Evolutionary conservation across 1,140 invertebrate genomes (phyloP).

Genomic region (Drosophila setifemur): DNA sequence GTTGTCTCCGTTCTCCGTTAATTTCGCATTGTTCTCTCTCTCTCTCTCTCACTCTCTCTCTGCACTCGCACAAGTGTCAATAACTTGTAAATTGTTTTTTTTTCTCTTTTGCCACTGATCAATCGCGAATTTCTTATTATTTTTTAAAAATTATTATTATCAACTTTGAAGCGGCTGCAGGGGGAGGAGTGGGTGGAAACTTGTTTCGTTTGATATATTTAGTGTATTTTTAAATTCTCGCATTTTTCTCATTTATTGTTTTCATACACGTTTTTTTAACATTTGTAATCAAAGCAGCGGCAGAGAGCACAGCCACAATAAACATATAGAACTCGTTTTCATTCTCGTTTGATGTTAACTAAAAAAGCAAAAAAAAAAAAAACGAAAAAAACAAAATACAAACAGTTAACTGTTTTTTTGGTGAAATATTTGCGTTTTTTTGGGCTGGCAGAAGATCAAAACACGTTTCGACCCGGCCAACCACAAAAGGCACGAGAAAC

Average conservation of each 20-base stretch:
- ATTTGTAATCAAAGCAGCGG: conserved; percentile 41
- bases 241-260: conserved; percentile 33
- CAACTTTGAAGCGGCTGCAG: conserved; percentile 5
- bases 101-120: neutral
- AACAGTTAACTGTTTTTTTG: conserved; percentile 73
- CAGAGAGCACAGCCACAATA: conserved; percentile 42
- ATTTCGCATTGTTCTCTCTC: conserved; percentile 5
- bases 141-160: conserved; percentile 39
- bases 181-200: conserved; percentile 45
- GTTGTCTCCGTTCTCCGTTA: neutral
- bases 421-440: conserved; percentile 39
- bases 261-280: conserved; percentile 66
- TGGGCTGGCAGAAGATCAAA: conserved; percentile 35
- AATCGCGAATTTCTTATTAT: conserved; percentile 32
- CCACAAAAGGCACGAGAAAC: conserved; percentile 10
- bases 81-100: conserved; percentile 65
- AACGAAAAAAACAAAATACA: conserved; percentile 16
- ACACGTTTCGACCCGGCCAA: conserved; percentile 20
- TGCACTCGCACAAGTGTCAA: conserved; percentile 48
- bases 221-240: conserved; percentile 27
- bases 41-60: neutral
- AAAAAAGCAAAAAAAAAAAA: conserved; percentile 6
- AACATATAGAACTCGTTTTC: conserved; percentile 64
- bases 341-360: conserved; percentile 38
- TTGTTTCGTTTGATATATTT: conserved; percentile 53